Evolutionary conservation across 2,113 vertebrate genomes (phyloP).

Genomic region (Nymphicus hollandicus): DNA sequence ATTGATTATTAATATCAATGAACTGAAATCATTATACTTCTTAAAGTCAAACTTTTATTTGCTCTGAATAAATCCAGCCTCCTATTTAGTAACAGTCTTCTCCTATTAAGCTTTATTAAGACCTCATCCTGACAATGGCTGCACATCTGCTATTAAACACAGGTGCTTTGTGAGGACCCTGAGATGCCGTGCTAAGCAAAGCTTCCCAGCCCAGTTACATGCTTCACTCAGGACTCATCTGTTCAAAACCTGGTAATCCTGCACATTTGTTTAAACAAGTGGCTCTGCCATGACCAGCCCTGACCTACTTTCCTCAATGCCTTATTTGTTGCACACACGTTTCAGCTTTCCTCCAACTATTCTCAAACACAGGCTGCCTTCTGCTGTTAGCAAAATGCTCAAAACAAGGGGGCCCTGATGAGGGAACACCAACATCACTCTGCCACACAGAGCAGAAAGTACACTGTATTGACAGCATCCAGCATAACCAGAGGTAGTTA

Average conservation of each 20-base stretch:
- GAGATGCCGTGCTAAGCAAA: not conserved
- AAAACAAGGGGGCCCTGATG: not conserved
- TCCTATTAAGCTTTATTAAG: not conserved
- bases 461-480: not conserved
- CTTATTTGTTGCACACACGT: not conserved
- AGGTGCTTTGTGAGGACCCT: not conserved
- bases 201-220: not conserved
- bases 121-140: not conserved
- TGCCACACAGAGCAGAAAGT: not conserved
- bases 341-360: not conserved
- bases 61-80: not conserved
- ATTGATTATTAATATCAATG: not conserved
- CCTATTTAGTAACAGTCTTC: not conserved
- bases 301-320: slow-evolving; percentile 6
- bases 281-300: not conserved
- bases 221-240: not conserved
- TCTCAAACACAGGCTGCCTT: not conserved
- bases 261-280: slow-evolving; percentile 2
- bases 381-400: not conserved
- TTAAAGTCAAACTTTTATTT: not conserved
- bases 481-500: not conserved
- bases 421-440: not conserved
- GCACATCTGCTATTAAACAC: accelerated
- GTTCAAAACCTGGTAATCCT: slow-evolving; percentile 8
- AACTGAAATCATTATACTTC: not conserved